Evolutionary conservation across 2,797 vertebrate genomes (phyloP).

Genomic region (Emydoidea blandingii): DNA sequence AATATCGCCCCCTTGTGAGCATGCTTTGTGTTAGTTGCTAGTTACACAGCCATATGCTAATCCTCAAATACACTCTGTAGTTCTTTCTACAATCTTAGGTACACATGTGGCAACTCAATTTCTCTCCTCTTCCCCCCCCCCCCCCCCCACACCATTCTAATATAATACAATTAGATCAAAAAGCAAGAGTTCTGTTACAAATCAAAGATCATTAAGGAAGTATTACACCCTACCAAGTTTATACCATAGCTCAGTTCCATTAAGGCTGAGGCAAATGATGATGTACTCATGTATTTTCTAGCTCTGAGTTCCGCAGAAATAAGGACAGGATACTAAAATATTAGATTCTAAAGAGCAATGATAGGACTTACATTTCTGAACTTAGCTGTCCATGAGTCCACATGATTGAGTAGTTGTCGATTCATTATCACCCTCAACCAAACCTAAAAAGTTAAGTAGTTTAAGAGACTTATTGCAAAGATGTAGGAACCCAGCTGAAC

Average conservation of each 20-base stretch:
- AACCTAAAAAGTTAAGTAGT: slow-evolving; percentile 83
- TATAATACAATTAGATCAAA: neutral
- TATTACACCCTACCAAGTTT: neutral
- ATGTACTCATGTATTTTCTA: neutral
- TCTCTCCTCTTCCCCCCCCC: too few species aligned
- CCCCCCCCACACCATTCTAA: neutral
- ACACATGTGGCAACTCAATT: fast-evolving
- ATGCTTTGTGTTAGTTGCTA: neutral
- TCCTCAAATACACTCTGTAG: neutral
- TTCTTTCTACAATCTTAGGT: fast-evolving
- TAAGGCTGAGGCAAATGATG: neutral
- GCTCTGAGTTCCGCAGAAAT: fast-evolving
- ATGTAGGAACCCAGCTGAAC: fast-evolving
- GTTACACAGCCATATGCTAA: neutral
- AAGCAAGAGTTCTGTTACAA: neutral
- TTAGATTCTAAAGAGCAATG: neutral
- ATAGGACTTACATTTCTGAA: slow-evolving; percentile 91
- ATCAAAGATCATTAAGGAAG: neutral
- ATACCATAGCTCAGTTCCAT: neutral
- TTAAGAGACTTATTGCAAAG: neutral
- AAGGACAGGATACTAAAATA: neutral
- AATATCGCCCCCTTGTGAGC: neutral
- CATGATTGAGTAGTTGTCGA: slow-evolving; percentile 88
- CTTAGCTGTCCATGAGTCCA: slow-evolving; percentile 96
- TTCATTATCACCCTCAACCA: slow-evolving; percentile 95